Percentiles rank a stretch among this genome's conserved stretches.
These are phyloP conservation scores for Ceyx cyanopectus DNA, from an alignment of 2,113 vertebrate genomes.

Conservation along the genomic window DNA sequence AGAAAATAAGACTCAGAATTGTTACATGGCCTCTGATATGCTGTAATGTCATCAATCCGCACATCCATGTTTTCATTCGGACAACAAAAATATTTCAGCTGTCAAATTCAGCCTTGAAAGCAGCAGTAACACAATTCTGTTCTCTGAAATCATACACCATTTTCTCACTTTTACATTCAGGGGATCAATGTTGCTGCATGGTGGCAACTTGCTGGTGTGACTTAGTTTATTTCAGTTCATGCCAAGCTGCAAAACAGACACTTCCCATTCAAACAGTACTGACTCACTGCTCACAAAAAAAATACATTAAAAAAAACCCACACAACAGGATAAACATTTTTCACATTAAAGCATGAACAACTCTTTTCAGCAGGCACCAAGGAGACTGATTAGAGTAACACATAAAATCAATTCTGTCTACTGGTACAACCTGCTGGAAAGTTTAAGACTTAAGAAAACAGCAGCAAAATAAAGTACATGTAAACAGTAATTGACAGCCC, in stretches of 20 bases:
- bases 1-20: neutral
- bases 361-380: neutral
- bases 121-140: neutral
- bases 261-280: neutral
- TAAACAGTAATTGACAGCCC: neutral
- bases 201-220: neutral
- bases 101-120: neutral
- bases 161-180: neutral
- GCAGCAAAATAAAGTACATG: conserved; percentile 3
- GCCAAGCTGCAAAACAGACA: neutral
- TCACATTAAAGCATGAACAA: neutral
- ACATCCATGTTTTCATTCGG: neutral
- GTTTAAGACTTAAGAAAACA: neutral
- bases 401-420: neutral
- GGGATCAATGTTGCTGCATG: neutral
- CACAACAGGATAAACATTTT: neutral
- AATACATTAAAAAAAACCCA: neutral
- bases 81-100: neutral
- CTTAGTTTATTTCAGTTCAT: neutral
- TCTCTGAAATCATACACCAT: neutral
- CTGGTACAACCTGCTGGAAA: neutral
- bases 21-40: neutral
- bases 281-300: neutral
- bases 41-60: neutral
- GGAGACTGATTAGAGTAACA: neutral